Base-by-base conservation (phyloP, 2,797 vertebrate genomes). In the Sebastes elongatus region DNA sequence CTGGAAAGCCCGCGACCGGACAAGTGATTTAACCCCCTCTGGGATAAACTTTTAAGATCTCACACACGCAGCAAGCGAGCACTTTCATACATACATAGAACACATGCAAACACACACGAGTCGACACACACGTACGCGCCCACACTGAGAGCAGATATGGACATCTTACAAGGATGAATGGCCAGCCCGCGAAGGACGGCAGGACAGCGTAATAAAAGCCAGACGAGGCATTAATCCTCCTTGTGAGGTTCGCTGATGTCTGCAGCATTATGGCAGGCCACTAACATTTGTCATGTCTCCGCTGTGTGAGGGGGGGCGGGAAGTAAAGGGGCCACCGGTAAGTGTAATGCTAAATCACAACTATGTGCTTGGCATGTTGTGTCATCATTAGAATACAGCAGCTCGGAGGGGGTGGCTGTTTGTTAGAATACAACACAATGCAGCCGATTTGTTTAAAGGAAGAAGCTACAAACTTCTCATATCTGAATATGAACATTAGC, bases 151-250 rank as follows among this genome's bases (percentile, higher is more conserved):
- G 84, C 78, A 83, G 86, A 88, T 89, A 92, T 71, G 91, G 89
- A 93, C 85, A 85, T 80, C 87, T 93, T 90, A 93, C 91, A 91
- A 93, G 89, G 92, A 95, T 93, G 90, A 91, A 93, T 93, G 88
- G 87, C 73, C 55, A 27, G 80, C 76, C 80, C 0, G 80, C 83
- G 77, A 92, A 92, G 93, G 93, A 93, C 88, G 83, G 88, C 87
- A 86, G 91, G 92, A 92, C 91, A 75, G 88, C 86, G 85, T 92
- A 91, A 94, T 93, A 91, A 92, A 89, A 92, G 90, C 72, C 78
- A 85, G 88, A 80, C 33, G 80, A 92, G 80, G 84, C 92, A 94
- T 95, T 92, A 92, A 94, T 95, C 93, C 92, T 94, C 85, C 89
- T 84, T 81, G 92, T 89, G 89, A 83, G 84, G 82, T 89, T 94